phyloP scores from a whole-genome alignment of 2,888 invertebrate species.

The Apamea anceps region DNA sequence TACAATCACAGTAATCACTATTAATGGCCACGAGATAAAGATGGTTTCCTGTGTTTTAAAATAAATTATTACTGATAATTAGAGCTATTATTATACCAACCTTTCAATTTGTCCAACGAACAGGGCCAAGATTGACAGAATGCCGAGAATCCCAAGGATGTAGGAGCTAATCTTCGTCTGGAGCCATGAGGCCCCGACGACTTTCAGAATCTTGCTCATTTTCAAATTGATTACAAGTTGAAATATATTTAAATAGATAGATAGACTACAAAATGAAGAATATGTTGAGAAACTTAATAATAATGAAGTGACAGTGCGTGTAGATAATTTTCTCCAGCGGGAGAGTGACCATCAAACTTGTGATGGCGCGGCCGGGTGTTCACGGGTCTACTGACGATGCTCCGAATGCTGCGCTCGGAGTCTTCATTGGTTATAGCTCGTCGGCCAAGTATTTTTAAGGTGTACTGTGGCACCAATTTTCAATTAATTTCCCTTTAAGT shows the following conservation, averaged over 20 bases:
- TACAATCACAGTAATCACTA: constrained; percentile 33
- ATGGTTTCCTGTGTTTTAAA: constrained; percentile 45
- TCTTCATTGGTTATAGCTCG: constrained; percentile 80
- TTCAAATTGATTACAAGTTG: constrained; percentile 63
- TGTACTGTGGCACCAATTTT: constrained; percentile 76
- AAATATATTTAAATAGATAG: constrained; percentile 65
- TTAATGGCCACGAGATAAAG: constrained; percentile 15
- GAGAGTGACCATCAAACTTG: constrained; percentile 87
- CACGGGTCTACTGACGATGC: constrained; percentile 77
- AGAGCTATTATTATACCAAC: constrained; percentile 77
- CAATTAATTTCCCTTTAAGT: constrained; percentile 78
- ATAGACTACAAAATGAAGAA: constrained; percentile 88
- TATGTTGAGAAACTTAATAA: constrained; percentile 89
- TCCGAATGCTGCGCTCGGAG: constrained; percentile 76
- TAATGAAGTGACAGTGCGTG: constrained; percentile 90
- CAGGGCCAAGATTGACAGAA: constrained; percentile 92
- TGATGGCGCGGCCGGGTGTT: constrained; percentile 73
- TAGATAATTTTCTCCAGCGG: constrained; percentile 86
- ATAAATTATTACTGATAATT: constrained; percentile 25
- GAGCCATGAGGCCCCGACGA: constrained; percentile 94
- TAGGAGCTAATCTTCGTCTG: constrained; percentile 94
- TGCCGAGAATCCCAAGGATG: constrained; percentile 92
- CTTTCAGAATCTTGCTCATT: constrained; percentile 93
- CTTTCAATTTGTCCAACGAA: constrained; percentile 93
- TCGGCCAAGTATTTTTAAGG: constrained; percentile 72